phyloP scores from a whole-genome alignment of 2,113 vertebrate species.

The Chauna torquata region DNA sequence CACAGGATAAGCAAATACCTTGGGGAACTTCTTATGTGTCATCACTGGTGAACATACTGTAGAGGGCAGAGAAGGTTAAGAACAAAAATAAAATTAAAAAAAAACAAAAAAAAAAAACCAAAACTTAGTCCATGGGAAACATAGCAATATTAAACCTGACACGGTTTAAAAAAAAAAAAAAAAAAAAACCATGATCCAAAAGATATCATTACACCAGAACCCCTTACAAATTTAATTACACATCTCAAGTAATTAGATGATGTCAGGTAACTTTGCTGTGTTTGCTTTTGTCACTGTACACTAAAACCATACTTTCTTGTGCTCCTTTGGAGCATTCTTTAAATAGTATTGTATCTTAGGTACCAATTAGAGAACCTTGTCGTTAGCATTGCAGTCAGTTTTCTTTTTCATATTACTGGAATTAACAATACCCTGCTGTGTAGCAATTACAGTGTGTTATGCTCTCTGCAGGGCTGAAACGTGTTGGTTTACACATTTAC shows the following conservation, averaged over 20 bases:
- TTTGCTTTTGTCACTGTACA: neutral
- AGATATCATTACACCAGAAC: neutral
- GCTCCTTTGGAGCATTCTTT: neutral
- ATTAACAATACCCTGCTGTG: neutral
- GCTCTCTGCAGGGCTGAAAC: neutral
- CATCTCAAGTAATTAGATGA: neutral
- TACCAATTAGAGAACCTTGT: conserved; percentile 18
- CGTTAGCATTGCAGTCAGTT: conserved; percentile 14
- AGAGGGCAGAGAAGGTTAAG: neutral
- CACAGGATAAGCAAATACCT: neutral
- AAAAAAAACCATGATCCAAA: neutral
- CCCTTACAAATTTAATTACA: neutral
- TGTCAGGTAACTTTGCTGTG: neutral
- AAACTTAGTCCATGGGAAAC: neutral
- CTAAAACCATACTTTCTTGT: neutral
- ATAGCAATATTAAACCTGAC: neutral
- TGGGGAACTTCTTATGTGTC: neutral
- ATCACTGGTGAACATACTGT: neutral
- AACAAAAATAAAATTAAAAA: neutral
- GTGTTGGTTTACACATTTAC: conserved; percentile 8
- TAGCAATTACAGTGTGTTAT: conserved; percentile 4
- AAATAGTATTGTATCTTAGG: neutral
- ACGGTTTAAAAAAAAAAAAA: neutral
- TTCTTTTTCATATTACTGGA: neutral
- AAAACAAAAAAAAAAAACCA: neutral